These are phyloP conservation scores for Zootermopsis nevadensis DNA, from an alignment of 2,888 invertebrate species.

Conservation along the genomic window DNA sequence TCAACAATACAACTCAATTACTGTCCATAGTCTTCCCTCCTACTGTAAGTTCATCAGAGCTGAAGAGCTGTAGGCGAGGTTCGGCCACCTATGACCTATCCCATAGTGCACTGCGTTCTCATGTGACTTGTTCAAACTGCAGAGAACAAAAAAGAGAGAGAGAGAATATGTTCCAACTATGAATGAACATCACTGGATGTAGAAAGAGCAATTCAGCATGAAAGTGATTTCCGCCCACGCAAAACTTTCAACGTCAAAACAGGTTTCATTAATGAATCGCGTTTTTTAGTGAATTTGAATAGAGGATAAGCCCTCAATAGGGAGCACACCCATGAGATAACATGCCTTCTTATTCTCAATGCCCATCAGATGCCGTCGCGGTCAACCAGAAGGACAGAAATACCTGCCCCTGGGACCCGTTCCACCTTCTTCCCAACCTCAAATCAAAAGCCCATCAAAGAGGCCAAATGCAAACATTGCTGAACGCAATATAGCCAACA, in stretches of 20 bases:
- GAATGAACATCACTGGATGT: not conserved
- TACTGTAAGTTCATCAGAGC: not conserved
- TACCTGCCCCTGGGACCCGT: not conserved
- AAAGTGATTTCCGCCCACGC: not conserved
- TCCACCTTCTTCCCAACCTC: not conserved
- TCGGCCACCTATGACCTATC: conserved; percentile 10
- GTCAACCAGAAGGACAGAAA: not conserved
- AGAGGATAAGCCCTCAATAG: not conserved
- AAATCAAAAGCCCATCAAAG: conserved; percentile 18
- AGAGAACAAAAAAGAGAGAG: not conserved
- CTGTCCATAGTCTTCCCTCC: not conserved
- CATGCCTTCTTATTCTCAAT: not conserved
- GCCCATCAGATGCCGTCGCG: not conserved
- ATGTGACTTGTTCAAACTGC: not conserved
- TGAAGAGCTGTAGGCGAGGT: not conserved
- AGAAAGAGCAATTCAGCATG: not conserved
- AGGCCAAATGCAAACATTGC: conserved; percentile 29
- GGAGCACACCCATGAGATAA: not conserved
- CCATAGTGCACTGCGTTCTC: conserved; percentile 1
- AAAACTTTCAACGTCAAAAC: not conserved
- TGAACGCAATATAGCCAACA: conserved; percentile 6
- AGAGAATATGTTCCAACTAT: not conserved
- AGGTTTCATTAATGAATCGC: conserved; percentile 11
- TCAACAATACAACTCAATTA: conserved; percentile 13
- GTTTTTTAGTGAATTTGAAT: not conserved